phyloP scores from a whole-genome alignment of 2,888 invertebrate species.

The Zele albiditarsus region DNA sequence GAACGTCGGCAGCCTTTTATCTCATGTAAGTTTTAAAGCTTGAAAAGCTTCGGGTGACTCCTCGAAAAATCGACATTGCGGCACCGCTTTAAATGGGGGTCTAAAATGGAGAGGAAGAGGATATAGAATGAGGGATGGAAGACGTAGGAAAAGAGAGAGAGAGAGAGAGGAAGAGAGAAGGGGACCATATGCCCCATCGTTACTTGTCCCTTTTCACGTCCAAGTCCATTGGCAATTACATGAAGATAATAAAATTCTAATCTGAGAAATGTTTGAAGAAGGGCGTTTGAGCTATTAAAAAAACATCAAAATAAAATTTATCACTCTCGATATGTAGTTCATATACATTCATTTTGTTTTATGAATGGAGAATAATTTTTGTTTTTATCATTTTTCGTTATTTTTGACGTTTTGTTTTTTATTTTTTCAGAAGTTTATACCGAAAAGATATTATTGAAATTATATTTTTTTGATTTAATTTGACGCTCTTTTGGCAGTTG shows the following conservation, averaged over 20 bases:
- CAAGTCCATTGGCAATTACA: constrained; percentile 11
- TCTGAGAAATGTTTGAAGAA: neutral
- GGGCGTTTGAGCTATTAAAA: constrained; percentile 1
- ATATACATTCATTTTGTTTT: neutral
- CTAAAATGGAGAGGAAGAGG: neutral
- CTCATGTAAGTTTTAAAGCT: constrained; percentile 7
- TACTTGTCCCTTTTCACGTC: neutral
- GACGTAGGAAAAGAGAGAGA: neutral
- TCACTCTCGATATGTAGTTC: neutral
- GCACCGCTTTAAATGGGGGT: constrained; percentile 19
- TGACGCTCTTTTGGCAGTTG: too few relatives aligned
- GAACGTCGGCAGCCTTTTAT: constrained; percentile 26
- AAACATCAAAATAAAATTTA: constrained; percentile 9
- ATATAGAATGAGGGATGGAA: neutral
- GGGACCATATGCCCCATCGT: constrained; percentile 20
- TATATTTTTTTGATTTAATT: too few relatives aligned
- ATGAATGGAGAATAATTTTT: neutral
- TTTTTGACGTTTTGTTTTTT: neutral
- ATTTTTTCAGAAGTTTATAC: too few relatives aligned
- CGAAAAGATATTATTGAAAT: too few relatives aligned
- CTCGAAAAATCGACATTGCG: constrained; percentile 28
- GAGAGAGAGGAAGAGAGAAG: constrained; percentile 15
- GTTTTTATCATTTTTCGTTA: neutral
- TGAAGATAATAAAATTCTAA: constrained; percentile 11
- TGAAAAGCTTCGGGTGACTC: constrained; percentile 28